These are phyloP conservation scores for Dendrophyllia cribrosa DNA, from an alignment of 64 coral and sea anemone genomes.

Conservation along the genomic window DNA sequence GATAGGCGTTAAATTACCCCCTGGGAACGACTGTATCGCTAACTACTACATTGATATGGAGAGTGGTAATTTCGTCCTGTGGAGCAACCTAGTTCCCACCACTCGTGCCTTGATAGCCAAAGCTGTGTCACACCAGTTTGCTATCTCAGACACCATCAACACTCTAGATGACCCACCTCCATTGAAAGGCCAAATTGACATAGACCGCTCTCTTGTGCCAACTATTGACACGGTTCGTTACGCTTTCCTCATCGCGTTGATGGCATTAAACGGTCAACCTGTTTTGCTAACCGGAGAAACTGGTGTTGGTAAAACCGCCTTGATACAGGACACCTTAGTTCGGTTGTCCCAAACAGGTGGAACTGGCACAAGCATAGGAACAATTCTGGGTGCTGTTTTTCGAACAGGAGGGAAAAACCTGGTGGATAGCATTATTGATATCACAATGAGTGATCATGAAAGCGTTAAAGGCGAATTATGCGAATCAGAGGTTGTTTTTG, in stretches of 20 bases:
- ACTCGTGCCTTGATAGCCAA: constrained; percentile 88
- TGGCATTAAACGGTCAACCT: constrained; percentile 79
- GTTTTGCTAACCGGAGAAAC: constrained; percentile 88
- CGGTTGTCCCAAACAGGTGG: constrained; percentile 74
- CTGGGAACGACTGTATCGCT: constrained; percentile 79
- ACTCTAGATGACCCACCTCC: constrained; percentile 73
- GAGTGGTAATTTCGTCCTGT: constrained; percentile 81
- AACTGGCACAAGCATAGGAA: constrained; percentile 45
- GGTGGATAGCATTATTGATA: constrained; percentile 82
- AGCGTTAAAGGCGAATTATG: not conserved
- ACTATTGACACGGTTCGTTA: constrained; percentile 93
- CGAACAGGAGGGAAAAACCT: constrained; percentile 72
- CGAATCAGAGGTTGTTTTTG: constrained; percentile 51
- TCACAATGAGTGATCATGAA: constrained; percentile 17
- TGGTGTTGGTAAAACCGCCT: constrained; percentile 82
- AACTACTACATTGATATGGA: constrained; percentile 90
- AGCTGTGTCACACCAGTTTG: constrained; percentile 80
- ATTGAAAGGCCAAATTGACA: constrained; percentile 63
- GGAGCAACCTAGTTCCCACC: constrained; percentile 82
- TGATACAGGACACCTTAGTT: constrained; percentile 79
- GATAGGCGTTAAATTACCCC: constrained; percentile 67
- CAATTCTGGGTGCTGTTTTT: constrained; percentile 85
- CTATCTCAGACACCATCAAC: constrained; percentile 69
- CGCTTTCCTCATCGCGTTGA: constrained; percentile 79
- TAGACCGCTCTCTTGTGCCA: constrained; percentile 90